Evolutionary conservation across 2,797 vertebrate genomes (phyloP).

Genomic region (Bradypus variegatus): DNA sequence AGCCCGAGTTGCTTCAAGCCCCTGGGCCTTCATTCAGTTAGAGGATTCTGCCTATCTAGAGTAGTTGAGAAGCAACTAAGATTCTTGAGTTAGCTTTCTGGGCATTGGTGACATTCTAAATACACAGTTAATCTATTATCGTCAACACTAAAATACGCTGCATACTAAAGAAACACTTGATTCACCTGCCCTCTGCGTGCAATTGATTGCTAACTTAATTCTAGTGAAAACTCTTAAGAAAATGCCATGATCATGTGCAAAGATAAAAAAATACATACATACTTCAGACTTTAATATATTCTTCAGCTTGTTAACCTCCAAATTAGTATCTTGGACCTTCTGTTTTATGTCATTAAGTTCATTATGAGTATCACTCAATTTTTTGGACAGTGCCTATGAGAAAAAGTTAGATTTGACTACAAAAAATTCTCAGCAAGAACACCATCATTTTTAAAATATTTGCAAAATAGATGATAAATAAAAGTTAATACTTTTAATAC

Average conservation of each 20-base stretch:
- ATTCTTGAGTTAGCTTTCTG: neutral
- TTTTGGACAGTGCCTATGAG: slow-evolving; percentile 71
- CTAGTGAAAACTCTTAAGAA: neutral
- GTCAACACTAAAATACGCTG: slow-evolving; percentile 1
- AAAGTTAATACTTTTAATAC: slow-evolving; percentile 1
- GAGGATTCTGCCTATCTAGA: neutral
- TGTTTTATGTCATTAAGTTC: slow-evolving; percentile 72
- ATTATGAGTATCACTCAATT: slow-evolving; percentile 69
- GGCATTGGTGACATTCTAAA: neutral
- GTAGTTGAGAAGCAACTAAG: neutral
- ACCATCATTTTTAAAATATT: slow-evolving; percentile 14
- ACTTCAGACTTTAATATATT: slow-evolving; percentile 74
- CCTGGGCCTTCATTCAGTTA: neutral
- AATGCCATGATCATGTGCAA: neutral
- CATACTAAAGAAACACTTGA: neutral
- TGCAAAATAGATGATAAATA: slow-evolving; percentile 13
- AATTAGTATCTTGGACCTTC: slow-evolving; percentile 73
- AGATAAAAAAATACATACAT: slow-evolving; percentile 37
- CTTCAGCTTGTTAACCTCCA: slow-evolving; percentile 72
- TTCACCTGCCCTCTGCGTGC: neutral
- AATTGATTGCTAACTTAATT: neutral
- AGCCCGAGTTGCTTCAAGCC: neutral
- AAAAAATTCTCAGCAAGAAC: slow-evolving; percentile 17
- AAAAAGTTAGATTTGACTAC: slow-evolving; percentile 48
- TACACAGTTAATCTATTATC: neutral